phyloP scores from a whole-genome alignment of 2,797 vertebrate species.

The Myoxocephalus aenaeus region DNA sequence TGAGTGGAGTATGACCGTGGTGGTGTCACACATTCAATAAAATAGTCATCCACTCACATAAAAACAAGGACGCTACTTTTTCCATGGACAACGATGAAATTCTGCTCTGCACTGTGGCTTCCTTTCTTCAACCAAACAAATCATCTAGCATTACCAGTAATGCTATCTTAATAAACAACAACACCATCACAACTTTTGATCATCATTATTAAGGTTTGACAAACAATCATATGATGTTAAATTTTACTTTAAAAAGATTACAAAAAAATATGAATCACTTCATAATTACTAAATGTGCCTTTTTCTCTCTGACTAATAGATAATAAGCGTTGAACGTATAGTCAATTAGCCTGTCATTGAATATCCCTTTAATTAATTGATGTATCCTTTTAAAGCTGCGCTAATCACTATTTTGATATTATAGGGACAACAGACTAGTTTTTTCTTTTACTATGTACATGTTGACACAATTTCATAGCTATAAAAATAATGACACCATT shows the following conservation, averaged over 20 bases:
- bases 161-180: slow-evolving; percentile 2
- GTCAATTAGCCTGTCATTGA: background rate
- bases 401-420: background rate
- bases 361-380: background rate
- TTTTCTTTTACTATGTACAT: too few species aligned
- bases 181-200: background rate
- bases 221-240: background rate
- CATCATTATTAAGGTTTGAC: background rate
- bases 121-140: background rate
- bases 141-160: background rate
- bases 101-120: slow-evolving; percentile 38
- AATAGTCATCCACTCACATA: slow-evolving; percentile 67
- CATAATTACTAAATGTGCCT: background rate
- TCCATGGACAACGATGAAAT: slow-evolving; percentile 51
- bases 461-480: too few species aligned
- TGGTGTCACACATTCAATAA: slow-evolving; percentile 73
- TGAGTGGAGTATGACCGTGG: slow-evolving; percentile 60
- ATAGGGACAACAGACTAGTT: too few species aligned
- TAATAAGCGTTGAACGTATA: background rate
- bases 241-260: background rate
- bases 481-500: too few species aligned
- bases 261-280: background rate
- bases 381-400: background rate
- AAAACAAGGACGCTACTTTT: slow-evolving; percentile 68
- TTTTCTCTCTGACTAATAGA: background rate